Base-by-base conservation (phyloP, 1,140 invertebrate species). In the Drosophila suzukii region DNA sequence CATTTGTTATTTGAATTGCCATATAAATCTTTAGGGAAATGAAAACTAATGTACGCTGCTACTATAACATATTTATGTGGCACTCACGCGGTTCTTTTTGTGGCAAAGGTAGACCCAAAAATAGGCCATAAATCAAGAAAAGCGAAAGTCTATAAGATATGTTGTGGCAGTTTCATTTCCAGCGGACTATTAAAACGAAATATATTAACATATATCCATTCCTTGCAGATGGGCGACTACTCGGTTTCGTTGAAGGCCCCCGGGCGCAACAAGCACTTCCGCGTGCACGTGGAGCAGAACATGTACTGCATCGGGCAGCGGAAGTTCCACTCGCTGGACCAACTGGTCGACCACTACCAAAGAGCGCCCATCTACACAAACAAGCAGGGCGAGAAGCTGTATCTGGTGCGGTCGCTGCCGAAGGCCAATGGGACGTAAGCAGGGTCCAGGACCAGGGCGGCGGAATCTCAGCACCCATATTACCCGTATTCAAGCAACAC, bases 221-320 rank as follows among this genome's bases (percentile, higher is more conserved):
- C 0, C 24, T 94, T 94, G 17, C 93, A 99, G 98, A 96, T 98
- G 94, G 99, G 98, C 65, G 98, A 99, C 93, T 99, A 97, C 93
- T 99, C 98, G 39, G 98, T 99, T 76, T 99, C 98, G 34, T 94
- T 99, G 81, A 99, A 99, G 94, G 99, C 98, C 47, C 97, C 97
- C 51, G 97, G 97, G 36, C 96, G 98, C 67, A 99, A 99, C 93
- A 99, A 99, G 93, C 99, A 99, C 93, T 99, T 99, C 94, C 96
- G 98, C 91, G 98, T 99, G 72, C 98, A 99, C 91, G 98, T 99
- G 47, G 98, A 99, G 93, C 97, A 97, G 75, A 96, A 95, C 32
- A 94, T 98, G 58, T 99, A 98, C 92, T 98, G 98, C 92, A 99
- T 99, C 93, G 99, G 99, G 44, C 98, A 99, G 93, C 96, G 99